Base-by-base conservation (phyloP, 2,888 invertebrate genomes). In the Neelides folsomi region DNA sequence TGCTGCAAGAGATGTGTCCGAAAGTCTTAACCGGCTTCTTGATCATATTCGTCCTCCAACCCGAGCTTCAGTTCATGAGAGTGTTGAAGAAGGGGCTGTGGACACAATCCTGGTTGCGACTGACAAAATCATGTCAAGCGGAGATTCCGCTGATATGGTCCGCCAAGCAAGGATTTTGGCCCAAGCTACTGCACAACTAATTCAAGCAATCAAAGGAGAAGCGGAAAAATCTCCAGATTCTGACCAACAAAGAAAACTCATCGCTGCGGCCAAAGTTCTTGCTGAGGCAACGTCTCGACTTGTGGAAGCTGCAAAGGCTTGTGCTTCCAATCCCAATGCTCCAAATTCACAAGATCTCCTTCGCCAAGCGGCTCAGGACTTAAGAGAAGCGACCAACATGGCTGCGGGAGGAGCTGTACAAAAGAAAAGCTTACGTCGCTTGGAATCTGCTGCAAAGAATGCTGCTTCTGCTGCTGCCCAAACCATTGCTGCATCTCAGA, bases 281-380 rank as follows among this genome's bases (percentile, higher is more conserved):
- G 97, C 97, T 0, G 95, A 97, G 71, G 97, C 97, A 1, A 98
- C 98, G 0, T 88, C 94, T 0, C 79, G 86, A 62, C 86, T 98
- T 83, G 95, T 97, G 19, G 95, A 97, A 71, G 93, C 94, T 0
- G 94, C 94, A 0, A 77, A 95, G 53, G 83, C 87, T 49, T 94
- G 94, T 70, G 90, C 93, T 0, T 83, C 83, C 19, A 79, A 81
- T 66, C 83, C 83, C 1, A 80, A 89, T 71, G 89, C 92, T 65
- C 77, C 82, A 1, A 77, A 78, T 54, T 84, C 84, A 67, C 93
- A 93, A 68, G 83, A 85, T 58, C 82, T 83, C 3, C 72, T 98
- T 10, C 79, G 86, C 35, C 77, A 79, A 56, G 94, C 95, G 0
- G 97, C 95, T 0, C 93, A 95, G 67, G 88, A 93, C 64, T 73